Conservation (phyloP, 2,888 invertebrate genomes). For the Nephrotoma guestfalica region DNA sequence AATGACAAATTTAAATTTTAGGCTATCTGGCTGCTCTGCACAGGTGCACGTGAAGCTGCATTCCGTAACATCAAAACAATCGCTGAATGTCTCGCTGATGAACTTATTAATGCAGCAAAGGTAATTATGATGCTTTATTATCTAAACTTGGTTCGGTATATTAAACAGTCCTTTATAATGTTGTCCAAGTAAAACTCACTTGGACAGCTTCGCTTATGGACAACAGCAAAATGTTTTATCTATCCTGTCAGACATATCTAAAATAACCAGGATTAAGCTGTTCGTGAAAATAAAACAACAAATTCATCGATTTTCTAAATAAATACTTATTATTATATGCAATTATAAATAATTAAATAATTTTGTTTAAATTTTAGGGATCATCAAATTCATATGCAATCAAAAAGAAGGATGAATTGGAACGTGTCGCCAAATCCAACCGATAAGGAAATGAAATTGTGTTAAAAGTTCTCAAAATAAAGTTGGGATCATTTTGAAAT, state of each 20-base stretch:
- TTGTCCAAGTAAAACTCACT: conserved; percentile 16
- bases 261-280: background rate
- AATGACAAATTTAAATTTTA: conserved; percentile 13
- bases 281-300: background rate
- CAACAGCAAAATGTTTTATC: conserved; percentile 15
- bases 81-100: conserved; percentile 98
- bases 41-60: conserved; percentile 96
- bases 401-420: conserved; percentile 99
- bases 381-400: conserved; percentile 99
- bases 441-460: conserved; percentile 53
- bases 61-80: conserved; percentile 99
- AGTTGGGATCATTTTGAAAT: background rate
- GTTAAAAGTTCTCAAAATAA: background rate
- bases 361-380: conserved; percentile 42
- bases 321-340: background rate
- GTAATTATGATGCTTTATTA: conserved; percentile 27
- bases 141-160: background rate
- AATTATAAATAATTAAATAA: background rate
- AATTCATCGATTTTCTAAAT: background rate
- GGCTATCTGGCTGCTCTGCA: conserved; percentile 98
- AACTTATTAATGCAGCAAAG: conserved; percentile 99
- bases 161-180: conserved; percentile 24
- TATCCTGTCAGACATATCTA: conserved; percentile 1
- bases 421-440: conserved; percentile 99
- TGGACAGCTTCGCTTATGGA: conserved; percentile 26